Base-by-base conservation (phyloP, 2,888 invertebrate genomes). In the Atrina japonica region DNA sequence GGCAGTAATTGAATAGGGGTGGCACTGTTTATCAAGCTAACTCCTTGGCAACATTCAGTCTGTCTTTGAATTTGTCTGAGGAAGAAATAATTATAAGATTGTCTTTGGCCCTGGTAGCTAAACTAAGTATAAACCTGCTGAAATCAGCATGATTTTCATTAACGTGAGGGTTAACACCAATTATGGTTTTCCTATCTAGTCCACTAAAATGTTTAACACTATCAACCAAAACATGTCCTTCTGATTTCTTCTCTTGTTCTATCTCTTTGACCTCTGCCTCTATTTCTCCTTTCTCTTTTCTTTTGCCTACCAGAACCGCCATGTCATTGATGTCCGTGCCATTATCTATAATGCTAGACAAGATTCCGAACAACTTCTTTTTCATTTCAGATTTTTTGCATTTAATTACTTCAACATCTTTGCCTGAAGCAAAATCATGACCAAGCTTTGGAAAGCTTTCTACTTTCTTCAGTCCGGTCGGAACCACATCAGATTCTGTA, bases 181-280 rank as follows among this genome's bases (percentile, higher is more conserved):
- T 82, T 7, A 86, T 73, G 18, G 82, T 73, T 16, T 80, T 75
- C 49, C 79, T 82, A 65, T 84, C 82, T 2, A 86, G 67, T 16
- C 86, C 86, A 78, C 83, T 84, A 66, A 84, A 86, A n/a, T 80
- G 25, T 29, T 78, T 71, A 7, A 86, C 84, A 1, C 84, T 84
- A 55, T 84, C 84, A 53, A 86, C 76, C 25, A 65, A 65, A 47
- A 77, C 55, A 21, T 68, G 61, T 18, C 58, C 43, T 25, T 68
- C 63, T 9, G 53, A 52, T 25, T 64, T 43, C 23, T 43, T 21
- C 23, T 53, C 50, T 35, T 63, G 23, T n/a, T 58, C 43, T 43
- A 77, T 59, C 35, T 68, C 70, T 9, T 65, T 69, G 16, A 81
- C 52, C 11, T 73, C 67, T 23, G 68, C 41, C 52, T 77, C 66